Evolutionary conservation across 2,113 vertebrate species (phyloP).

Genomic region (Cisticola juncidis): DNA sequence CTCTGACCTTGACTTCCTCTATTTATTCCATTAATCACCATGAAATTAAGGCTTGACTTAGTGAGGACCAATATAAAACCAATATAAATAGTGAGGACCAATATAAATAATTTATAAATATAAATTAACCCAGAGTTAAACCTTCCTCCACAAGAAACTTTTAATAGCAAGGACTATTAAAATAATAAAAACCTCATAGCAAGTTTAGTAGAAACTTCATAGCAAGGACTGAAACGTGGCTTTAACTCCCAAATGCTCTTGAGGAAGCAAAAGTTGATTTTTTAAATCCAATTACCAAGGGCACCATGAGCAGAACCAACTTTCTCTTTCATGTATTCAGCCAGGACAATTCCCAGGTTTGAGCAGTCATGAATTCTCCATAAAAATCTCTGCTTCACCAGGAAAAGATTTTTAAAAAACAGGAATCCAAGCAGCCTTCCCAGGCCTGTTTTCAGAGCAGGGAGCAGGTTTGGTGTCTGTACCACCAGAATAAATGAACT

Average conservation of each 20-base stretch:
- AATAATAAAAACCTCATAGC: too few species aligned
- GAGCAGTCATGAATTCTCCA: neutral
- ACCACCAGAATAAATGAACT: neutral
- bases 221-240: neutral
- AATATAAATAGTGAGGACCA: neutral
- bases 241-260: neutral
- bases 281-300: neutral
- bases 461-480: neutral
- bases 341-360: neutral
- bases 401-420: neutral
- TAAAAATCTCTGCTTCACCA: neutral
- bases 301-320: neutral
- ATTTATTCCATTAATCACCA: neutral
- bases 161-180: neutral
- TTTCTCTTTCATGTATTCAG: neutral
- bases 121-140: neutral
- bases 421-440: neutral
- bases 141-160: neutral
- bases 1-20: neutral
- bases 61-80: neutral
- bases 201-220: too few species aligned
- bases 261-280: neutral
- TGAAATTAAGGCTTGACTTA: neutral
- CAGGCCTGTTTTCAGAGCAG: neutral
- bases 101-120: neutral